These are phyloP conservation scores for Drosophila nigromelanica DNA, from an alignment of 1,140 invertebrate genomes.

Conservation along the genomic window DNA sequence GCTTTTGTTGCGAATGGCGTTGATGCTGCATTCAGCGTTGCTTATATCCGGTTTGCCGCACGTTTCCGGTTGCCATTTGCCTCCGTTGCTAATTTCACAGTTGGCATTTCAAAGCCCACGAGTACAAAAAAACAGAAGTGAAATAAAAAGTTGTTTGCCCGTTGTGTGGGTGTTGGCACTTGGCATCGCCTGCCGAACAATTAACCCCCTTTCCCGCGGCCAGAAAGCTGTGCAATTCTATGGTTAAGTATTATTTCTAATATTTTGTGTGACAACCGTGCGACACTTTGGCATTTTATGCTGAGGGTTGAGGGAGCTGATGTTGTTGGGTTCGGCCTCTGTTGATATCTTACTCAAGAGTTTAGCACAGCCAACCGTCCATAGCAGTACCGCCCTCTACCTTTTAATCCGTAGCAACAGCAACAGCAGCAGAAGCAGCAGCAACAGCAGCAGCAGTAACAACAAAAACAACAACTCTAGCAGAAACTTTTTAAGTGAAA, in stretches of 20 bases:
- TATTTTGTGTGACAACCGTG: slow-evolving; percentile 80
- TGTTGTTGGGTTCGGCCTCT: slow-evolving; percentile 33
- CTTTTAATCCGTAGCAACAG: not conserved
- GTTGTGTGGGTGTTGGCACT: slow-evolving; percentile 8
- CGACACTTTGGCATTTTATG: slow-evolving; percentile 75
- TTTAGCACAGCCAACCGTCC: slow-evolving; percentile 42
- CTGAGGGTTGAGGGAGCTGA: slow-evolving; percentile 15
- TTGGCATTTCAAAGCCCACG: slow-evolving; percentile 49
- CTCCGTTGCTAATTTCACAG: slow-evolving; percentile 63
- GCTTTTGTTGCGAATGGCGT: slow-evolving; percentile 15
- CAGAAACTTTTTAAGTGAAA: slow-evolving; percentile 81
- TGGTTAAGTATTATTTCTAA: slow-evolving; percentile 83
- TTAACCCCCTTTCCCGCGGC: slow-evolving; percentile 49
- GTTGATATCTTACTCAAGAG: slow-evolving; percentile 79
- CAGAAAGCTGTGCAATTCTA: slow-evolving; percentile 76
- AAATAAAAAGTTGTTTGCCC: slow-evolving; percentile 36
- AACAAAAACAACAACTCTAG: slow-evolving; percentile 39
- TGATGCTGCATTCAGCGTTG: slow-evolving; percentile 57
- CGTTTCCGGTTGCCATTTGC: slow-evolving; percentile 79
- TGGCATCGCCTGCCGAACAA: slow-evolving; percentile 52
- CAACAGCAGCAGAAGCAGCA: not conserved
- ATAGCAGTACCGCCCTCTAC: slow-evolving; percentile 35
- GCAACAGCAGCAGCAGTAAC: not conserved
- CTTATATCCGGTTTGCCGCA: slow-evolving; percentile 74
- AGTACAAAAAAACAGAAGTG: slow-evolving; percentile 3